Percentiles rank a stretch among this genome's conserved stretches.
phyloP scores from a whole-genome alignment of 2,797 vertebrate genomes.

The Podarcis lilfordi region DNA sequence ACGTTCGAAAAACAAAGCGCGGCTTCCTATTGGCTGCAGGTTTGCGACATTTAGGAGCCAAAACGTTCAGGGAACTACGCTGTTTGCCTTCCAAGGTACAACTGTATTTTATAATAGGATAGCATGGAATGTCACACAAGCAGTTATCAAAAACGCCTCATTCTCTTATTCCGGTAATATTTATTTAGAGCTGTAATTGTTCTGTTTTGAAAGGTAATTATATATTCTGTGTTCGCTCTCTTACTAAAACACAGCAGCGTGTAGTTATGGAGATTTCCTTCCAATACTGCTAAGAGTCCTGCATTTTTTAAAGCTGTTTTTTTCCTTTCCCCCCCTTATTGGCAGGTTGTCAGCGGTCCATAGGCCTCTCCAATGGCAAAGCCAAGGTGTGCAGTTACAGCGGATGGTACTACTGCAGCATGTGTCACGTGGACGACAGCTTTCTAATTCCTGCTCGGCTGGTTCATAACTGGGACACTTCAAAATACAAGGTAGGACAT shows the following conservation, averaged over 20 bases:
- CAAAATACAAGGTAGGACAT: constrained; percentile 89
- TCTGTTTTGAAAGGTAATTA: background rate
- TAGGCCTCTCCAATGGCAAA: constrained; percentile 90
- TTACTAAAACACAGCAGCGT: background rate
- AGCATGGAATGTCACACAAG: background rate
- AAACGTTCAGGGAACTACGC: too few species aligned
- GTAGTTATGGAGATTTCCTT: background rate
- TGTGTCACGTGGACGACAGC: constrained; percentile 93
- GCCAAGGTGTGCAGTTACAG: constrained; percentile 98
- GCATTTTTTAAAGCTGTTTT: background rate
- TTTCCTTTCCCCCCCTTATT: constrained; percentile 22
- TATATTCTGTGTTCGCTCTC: background rate
- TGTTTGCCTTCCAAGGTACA: fast-evolving
- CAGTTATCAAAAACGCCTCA: background rate
- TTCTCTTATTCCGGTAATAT: background rate
- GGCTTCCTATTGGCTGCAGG: too few species aligned
- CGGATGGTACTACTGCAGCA: constrained; percentile 96
- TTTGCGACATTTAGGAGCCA: too few species aligned
- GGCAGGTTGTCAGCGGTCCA: constrained; percentile 90
- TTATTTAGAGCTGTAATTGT: background rate
- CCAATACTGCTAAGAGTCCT: background rate
- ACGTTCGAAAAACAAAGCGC: too few species aligned
- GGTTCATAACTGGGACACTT: constrained; percentile 98
- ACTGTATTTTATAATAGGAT: background rate
- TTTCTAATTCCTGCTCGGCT: constrained; percentile 96